Conservation (phyloP, 1,140 invertebrate species). For the Nasonia giraulti region DNA sequence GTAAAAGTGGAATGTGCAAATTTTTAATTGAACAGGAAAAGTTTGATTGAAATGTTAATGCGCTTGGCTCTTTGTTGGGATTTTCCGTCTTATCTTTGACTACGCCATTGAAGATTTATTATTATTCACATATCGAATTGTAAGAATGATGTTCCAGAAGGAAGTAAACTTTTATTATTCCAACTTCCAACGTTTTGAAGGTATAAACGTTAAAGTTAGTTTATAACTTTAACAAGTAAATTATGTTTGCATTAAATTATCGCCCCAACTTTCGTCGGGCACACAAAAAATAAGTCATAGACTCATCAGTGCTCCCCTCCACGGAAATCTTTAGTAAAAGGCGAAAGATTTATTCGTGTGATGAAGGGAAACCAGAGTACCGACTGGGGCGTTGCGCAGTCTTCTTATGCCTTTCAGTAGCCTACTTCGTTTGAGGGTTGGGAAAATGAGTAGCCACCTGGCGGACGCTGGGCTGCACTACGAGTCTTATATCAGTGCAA, state of each 20-base stretch:
- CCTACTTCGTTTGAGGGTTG: neutral
- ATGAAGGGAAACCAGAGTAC: conserved; percentile 59
- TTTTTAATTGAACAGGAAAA: neutral
- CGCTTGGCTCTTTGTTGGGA: too few relatives aligned
- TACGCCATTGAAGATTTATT: too few relatives aligned
- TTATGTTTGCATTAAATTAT: conserved; percentile 45
- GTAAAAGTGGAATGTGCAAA: neutral
- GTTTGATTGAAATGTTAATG: neutral
- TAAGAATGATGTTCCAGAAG: too few relatives aligned
- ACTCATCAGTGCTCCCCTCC: conserved; percentile 56
- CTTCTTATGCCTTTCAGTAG: neutral
- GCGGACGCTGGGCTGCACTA: conserved; percentile 8
- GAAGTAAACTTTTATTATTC: too few relatives aligned
- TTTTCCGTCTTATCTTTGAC: too few relatives aligned
- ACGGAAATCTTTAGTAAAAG: conserved; percentile 62
- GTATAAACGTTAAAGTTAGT: too few relatives aligned
- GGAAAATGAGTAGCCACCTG: conserved; percentile 47
- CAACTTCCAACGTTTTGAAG: too few relatives aligned
- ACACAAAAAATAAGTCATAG: conserved; percentile 48
- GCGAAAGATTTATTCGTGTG: conserved; percentile 62
- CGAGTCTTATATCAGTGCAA: too few relatives aligned
- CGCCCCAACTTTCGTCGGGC: conserved; percentile 49
- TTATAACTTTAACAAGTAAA: neutral
- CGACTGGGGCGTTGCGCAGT: neutral
- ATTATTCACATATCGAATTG: too few relatives aligned